A percentile compares a stretch with the other conserved stretches of the same genome.
Conservation (phyloP, 1,140 invertebrate species). For the Diabrotica undecimpunctata region DNA sequence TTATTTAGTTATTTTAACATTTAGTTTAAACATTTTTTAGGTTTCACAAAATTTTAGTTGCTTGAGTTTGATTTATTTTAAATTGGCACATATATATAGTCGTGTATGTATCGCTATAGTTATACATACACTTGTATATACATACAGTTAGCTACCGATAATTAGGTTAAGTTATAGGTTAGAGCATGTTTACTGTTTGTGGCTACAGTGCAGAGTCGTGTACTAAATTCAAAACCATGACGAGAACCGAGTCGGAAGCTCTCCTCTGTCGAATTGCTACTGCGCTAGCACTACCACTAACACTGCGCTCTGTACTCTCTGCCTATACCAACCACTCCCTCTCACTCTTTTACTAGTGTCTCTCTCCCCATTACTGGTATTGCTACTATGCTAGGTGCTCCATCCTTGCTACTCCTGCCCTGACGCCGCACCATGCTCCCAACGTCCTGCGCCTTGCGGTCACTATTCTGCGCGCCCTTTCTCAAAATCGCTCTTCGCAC, state of each 20-base stretch:
- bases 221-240: constrained; percentile 34
- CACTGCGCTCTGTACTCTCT: neutral
- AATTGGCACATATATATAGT: constrained; percentile 19
- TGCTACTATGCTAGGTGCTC: neutral
- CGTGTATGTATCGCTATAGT: constrained; percentile 11
- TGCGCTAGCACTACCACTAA: constrained; percentile 13
- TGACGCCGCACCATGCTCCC: neutral
- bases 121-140: constrained; percentile 24
- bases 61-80: constrained; percentile 20
- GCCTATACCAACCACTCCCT: neutral
- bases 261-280: constrained; percentile 7
- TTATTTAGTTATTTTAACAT: constrained; percentile 19
- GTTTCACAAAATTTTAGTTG: constrained; percentile 19
- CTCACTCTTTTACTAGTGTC: neutral
- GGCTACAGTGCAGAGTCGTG: constrained; percentile 33
- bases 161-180: constrained; percentile 29
- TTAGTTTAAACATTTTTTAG: constrained; percentile 22
- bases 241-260: constrained; percentile 26
- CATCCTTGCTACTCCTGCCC: neutral
- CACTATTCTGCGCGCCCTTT: neutral
- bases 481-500: neutral
- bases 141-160: constrained; percentile 31
- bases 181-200: constrained; percentile 31
- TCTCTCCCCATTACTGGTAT: neutral
- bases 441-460: neutral